These are phyloP conservation scores for Apotomis betuletana DNA, from an alignment of 2,888 invertebrate species.

Conservation along the genomic window DNA sequence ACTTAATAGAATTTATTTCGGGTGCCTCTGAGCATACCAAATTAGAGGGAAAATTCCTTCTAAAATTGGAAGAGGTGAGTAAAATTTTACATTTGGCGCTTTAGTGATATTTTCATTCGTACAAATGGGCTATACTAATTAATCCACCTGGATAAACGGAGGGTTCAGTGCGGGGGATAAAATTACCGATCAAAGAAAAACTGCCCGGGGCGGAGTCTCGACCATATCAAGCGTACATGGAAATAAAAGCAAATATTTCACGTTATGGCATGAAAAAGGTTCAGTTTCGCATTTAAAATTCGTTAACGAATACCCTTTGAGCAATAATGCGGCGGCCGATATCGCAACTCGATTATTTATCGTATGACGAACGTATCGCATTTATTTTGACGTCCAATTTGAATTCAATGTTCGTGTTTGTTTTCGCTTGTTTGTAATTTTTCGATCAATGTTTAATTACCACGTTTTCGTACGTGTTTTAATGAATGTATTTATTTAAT, in stretches of 20 bases:
- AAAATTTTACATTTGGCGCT: slow-evolving; percentile 6
- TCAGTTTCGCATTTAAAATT: slow-evolving; percentile 30
- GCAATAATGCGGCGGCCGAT: slow-evolving; percentile 7
- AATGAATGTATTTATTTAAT: background rate
- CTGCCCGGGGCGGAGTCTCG: background rate
- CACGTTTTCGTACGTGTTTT: background rate
- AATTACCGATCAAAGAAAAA: slow-evolving; percentile 9
- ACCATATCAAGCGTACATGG: background rate
- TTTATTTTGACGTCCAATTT: slow-evolving; percentile 14
- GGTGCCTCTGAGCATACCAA: slow-evolving; percentile 36
- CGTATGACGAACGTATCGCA: slow-evolving; percentile 6
- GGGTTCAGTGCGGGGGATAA: background rate
- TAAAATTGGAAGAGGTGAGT: slow-evolving; percentile 30
- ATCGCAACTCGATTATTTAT: slow-evolving; percentile 32
- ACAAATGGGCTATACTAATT: background rate
- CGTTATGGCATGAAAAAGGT: slow-evolving; percentile 24
- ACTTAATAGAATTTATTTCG: slow-evolving; percentile 39
- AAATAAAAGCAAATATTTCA: slow-evolving; percentile 8
- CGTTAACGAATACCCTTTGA: slow-evolving; percentile 36
- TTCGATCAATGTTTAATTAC: slow-evolving; percentile 1
- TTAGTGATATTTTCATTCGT: background rate
- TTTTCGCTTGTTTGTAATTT: background rate
- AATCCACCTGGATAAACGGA: background rate
- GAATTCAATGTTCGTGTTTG: slow-evolving; percentile 9
- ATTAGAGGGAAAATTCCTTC: slow-evolving; percentile 37